These are phyloP conservation scores for Glossophaga mutica DNA, from an alignment of 2,797 vertebrate genomes.

Conservation along the genomic window DNA sequence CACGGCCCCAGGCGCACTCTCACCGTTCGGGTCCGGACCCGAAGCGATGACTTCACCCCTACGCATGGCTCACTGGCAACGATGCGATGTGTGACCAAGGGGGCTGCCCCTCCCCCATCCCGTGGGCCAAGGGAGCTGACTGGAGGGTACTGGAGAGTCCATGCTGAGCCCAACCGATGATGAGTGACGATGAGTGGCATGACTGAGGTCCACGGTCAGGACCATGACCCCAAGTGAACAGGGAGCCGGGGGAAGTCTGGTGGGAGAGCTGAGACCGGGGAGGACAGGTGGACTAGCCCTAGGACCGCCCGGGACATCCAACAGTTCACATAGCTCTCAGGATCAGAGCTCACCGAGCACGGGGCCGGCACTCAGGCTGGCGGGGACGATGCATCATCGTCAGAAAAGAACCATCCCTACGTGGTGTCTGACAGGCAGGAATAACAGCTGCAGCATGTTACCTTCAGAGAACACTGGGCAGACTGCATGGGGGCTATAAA, in stretches of 20 bases:
- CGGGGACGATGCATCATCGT: fast-evolving
- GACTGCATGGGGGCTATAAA: not conserved
- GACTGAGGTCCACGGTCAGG: not conserved
- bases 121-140: not conserved
- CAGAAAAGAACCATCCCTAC: not conserved
- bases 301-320: not conserved
- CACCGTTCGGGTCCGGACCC: fast-evolving
- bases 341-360: not conserved
- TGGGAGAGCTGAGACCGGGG: not conserved
- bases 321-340: not conserved
- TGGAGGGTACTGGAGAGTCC: not conserved
- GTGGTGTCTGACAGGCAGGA: not conserved
- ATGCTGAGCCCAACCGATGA: not conserved
- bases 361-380: not conserved
- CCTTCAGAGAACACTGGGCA: not conserved
- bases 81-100: fast-evolving
- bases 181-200: too few relatives aligned
- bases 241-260: not conserved
- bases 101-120: not conserved
- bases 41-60: not conserved
- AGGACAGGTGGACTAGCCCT: not conserved
- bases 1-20: fast-evolving
- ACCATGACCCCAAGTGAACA: not conserved
- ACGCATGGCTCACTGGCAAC: fast-evolving
- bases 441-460: fast-evolving